These are phyloP conservation scores for Limosa lapponica DNA, from an alignment of 2,797 vertebrate genomes.

Conservation along the genomic window DNA sequence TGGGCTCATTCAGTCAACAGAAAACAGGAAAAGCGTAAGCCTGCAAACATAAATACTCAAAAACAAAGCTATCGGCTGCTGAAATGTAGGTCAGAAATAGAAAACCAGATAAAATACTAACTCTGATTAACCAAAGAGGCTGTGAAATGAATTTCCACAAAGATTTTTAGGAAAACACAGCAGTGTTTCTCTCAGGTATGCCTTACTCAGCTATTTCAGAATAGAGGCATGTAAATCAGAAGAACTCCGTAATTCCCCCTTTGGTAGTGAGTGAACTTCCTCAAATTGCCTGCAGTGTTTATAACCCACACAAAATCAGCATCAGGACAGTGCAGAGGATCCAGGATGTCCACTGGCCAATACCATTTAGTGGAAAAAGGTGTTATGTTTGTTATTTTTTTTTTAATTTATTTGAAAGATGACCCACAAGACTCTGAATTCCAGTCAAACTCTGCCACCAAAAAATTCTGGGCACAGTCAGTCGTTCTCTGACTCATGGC, in stretches of 20 bases:
- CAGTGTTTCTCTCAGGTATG: not conserved
- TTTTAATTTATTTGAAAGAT: not conserved
- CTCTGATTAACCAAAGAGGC: not conserved
- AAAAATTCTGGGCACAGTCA: not conserved
- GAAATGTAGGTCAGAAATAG: not conserved
- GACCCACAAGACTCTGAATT: not conserved
- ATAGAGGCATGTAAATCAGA: not conserved
- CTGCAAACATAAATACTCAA: not conserved
- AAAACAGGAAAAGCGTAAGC: not conserved
- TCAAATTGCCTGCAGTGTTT: not conserved
- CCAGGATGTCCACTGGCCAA: not conserved
- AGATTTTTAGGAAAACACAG: not conserved
- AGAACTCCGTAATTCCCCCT: not conserved
- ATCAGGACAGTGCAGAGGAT: not conserved
- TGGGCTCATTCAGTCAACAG: not conserved
- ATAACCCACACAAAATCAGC: not conserved
- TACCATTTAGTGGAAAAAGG: not conserved
- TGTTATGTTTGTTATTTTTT: not conserved
- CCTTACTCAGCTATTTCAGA: not conserved
- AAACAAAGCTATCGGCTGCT: not conserved
- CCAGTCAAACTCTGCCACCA: not conserved
- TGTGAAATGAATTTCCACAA: not conserved
- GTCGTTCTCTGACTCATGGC: not conserved
- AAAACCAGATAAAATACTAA: not conserved
- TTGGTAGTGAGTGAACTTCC: not conserved